These are phyloP conservation scores for Eupithecia subfuscata DNA, from an alignment of 2,888 invertebrate species.

Conservation along the genomic window DNA sequence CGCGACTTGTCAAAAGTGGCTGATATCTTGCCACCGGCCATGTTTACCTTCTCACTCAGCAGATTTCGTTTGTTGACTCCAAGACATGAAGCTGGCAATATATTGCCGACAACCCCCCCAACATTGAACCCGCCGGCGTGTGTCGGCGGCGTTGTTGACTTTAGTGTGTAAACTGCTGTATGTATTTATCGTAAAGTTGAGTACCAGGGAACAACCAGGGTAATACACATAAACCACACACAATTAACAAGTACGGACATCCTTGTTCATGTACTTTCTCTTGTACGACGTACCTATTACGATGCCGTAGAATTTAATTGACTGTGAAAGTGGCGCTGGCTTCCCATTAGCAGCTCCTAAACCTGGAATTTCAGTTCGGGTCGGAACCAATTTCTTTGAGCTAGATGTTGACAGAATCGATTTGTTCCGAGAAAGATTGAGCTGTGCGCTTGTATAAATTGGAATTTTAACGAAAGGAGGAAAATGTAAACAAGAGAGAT, in stretches of 20 bases:
- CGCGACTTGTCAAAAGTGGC: too few relatives aligned
- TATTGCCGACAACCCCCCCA: neutral
- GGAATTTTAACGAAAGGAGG: constrained; percentile 17
- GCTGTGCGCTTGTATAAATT: constrained; percentile 13
- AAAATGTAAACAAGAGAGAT: constrained; percentile 9
- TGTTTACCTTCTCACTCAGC: too few relatives aligned
- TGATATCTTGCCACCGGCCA: too few relatives aligned
- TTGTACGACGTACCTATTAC: neutral
- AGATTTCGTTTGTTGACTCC: neutral
- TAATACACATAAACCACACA: too few relatives aligned
- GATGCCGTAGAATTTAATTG: neutral
- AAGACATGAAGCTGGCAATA: neutral
- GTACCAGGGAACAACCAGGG: too few relatives aligned
- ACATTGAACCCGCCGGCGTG: neutral
- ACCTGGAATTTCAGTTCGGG: constrained; percentile 24
- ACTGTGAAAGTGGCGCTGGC: neutral
- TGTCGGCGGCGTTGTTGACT: too few relatives aligned
- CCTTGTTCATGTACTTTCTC: neutral
- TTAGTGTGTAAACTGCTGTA: too few relatives aligned
- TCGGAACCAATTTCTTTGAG: constrained; percentile 27
- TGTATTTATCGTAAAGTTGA: too few relatives aligned
- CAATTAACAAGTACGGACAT: too few relatives aligned
- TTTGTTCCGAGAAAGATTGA: constrained; percentile 24
- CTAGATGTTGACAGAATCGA: constrained; percentile 29
- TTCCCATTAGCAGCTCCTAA: neutral